Conservation (phyloP, 2,797 vertebrate species). For the Varecia variegata region DNA sequence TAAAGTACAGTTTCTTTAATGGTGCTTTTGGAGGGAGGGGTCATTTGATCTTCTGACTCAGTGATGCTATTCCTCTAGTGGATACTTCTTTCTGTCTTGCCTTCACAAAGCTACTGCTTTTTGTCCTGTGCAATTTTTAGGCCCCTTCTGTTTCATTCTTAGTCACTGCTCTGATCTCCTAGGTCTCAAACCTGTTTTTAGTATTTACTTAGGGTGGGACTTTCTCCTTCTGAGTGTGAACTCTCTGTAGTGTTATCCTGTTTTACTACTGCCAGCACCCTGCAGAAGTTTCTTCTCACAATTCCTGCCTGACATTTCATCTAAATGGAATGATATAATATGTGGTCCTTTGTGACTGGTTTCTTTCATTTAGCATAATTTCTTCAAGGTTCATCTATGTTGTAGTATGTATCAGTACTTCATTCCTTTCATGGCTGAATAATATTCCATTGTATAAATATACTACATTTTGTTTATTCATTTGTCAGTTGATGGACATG, state of each 20-base stretch:
- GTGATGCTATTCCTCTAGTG: not conserved
- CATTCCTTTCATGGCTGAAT: not conserved
- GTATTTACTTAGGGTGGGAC: not conserved
- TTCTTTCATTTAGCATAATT: not conserved
- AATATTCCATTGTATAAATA: not conserved
- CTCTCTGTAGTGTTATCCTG: not conserved
- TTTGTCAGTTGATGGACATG: not conserved
- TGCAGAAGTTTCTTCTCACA: not conserved
- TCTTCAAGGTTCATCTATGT: not conserved
- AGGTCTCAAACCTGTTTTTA: not conserved
- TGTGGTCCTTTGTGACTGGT: not conserved
- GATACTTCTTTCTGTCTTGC: not conserved
- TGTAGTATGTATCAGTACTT: not conserved
- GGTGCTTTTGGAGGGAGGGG: not conserved
- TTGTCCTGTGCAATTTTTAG: constrained; percentile 3
- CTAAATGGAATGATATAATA: not conserved
- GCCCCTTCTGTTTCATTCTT: not conserved
- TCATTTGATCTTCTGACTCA: not conserved
- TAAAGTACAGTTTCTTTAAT: constrained; percentile 34
- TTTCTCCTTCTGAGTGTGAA: not conserved
- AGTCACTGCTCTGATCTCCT: not conserved
- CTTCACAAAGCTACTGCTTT: not conserved
- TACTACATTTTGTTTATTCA: not conserved
- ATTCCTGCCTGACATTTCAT: constrained; percentile 25
- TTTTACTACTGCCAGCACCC: constrained; percentile 1